A percentile compares a stretch with the other conserved stretches of the same genome.
Conservation (phyloP, 2,113 vertebrate genomes). For the Poecilia latipinna region DNA sequence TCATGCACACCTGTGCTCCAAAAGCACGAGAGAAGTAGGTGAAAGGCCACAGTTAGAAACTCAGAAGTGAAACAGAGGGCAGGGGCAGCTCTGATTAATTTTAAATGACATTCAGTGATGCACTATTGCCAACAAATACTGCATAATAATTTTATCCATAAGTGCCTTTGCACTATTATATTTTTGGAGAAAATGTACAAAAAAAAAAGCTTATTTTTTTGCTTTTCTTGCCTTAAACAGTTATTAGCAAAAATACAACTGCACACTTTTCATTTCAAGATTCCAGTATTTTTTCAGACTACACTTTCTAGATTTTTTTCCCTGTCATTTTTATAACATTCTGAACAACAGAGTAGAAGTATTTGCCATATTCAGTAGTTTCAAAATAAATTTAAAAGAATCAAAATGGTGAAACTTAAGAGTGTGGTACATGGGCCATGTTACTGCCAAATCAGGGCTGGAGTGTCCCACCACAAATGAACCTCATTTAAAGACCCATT, state of each 20-base stretch:
- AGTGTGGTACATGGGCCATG: too few relatives aligned
- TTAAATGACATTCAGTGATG: neutral
- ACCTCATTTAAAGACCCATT: neutral
- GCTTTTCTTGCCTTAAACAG: neutral
- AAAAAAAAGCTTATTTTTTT: too few relatives aligned
- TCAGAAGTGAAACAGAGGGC: slow-evolving; percentile 5
- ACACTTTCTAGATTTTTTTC: neutral
- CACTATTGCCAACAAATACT: neutral
- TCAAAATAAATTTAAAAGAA: too few relatives aligned
- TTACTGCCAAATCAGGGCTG: neutral
- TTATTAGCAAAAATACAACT: neutral
- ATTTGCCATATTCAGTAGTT: too few relatives aligned
- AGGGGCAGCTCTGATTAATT: neutral
- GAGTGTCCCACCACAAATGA: neutral
- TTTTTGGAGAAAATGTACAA: neutral
- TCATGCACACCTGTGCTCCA: slow-evolving; percentile 49
- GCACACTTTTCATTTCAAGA: neutral
- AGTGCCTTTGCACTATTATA: neutral
- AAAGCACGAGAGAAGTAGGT: slow-evolving; percentile 45
- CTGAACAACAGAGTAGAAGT: neutral
- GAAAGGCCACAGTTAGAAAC: slow-evolving; percentile 43
- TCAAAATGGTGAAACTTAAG: too few relatives aligned
- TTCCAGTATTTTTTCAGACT: neutral
- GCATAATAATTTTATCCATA: neutral
- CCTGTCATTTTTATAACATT: neutral